Conservation (phyloP, 1,140 invertebrate genomes). For the Cheumatopsyche charites region DNA sequence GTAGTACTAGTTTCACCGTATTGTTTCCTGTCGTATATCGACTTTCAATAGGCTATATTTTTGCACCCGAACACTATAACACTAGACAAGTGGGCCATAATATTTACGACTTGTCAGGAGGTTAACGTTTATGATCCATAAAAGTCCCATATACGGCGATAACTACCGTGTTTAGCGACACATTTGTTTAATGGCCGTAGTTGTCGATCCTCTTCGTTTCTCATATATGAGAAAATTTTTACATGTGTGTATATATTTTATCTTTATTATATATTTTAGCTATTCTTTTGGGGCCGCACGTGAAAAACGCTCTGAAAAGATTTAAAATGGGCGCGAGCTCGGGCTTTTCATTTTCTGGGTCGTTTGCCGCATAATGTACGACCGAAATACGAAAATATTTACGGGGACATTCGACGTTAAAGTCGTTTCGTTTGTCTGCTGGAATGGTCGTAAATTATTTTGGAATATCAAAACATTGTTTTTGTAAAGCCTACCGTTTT, state of each 20-base stretch:
- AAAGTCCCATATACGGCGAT: constrained; percentile 43
- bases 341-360: constrained; percentile 15
- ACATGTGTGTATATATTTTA: neutral
- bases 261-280: constrained; percentile 2
- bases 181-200: constrained; percentile 37
- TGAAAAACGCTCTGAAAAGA: neutral
- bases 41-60: constrained; percentile 21
- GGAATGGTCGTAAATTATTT: neutral
- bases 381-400: neutral
- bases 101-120: constrained; percentile 44
- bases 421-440: neutral
- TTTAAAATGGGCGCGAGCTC: constrained; percentile 9
- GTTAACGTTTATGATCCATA: constrained; percentile 46
- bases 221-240: neutral
- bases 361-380: constrained; percentile 13
- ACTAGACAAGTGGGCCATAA: constrained; percentile 29
- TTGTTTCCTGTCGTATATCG: constrained; percentile 16
- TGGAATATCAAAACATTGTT: neutral
- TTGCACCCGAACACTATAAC: constrained; percentile 7
- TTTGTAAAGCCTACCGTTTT: no score
- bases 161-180: constrained; percentile 36
- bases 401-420: neutral
- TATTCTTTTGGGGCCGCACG: neutral
- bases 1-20: neutral
- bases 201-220: constrained; percentile 20